Evolutionary conservation across 2,113 vertebrate species (phyloP).

Genomic region (Halichoeres trimaculatus): DNA sequence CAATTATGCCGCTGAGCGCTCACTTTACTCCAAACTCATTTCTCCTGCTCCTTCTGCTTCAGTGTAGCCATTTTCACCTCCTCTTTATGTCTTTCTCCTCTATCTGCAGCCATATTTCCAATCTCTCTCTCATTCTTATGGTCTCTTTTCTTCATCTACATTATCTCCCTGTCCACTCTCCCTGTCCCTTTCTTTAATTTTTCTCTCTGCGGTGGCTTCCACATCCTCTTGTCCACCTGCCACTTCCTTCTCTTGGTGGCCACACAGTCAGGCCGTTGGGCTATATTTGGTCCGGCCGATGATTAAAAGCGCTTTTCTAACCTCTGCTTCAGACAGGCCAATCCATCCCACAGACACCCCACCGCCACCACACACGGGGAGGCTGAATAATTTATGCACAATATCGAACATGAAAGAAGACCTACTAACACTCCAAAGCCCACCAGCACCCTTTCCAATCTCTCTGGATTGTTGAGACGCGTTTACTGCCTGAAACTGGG

Average conservation of each 20-base stretch:
- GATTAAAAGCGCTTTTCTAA: slow-evolving; percentile 86
- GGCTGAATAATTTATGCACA: slow-evolving; percentile 88
- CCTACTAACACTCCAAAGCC: slow-evolving; percentile 74
- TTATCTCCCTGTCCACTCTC: slow-evolving; percentile 45
- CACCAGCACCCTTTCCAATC: slow-evolving; percentile 64
- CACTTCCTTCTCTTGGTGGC: slow-evolving; percentile 48
- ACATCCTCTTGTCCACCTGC: slow-evolving; percentile 48
- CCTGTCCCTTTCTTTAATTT: slow-evolving; percentile 10
- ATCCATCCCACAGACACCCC: slow-evolving; percentile 85
- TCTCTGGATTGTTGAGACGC: slow-evolving; percentile 60
- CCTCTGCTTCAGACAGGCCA: slow-evolving; percentile 83
- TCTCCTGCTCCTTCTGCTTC: slow-evolving; percentile 41
- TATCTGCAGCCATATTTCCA: slow-evolving; percentile 9
- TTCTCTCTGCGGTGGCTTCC: slow-evolving; percentile 24
- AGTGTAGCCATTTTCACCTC: slow-evolving; percentile 32
- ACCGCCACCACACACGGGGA: slow-evolving; percentile 70
- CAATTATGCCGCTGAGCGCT: slow-evolving; percentile 58
- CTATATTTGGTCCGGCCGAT: slow-evolving; percentile 84
- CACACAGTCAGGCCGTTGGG: slow-evolving; percentile 56
- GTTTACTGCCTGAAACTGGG: slow-evolving; percentile 39
- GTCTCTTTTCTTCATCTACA: slow-evolving; percentile 41
- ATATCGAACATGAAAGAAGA: slow-evolving; percentile 87
- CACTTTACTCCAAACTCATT: slow-evolving; percentile 57
- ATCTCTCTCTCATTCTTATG: slow-evolving; percentile 7
- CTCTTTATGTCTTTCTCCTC: slow-evolving; percentile 8